Conservation (phyloP, 2,797 vertebrate genomes). For the Ambastaia sidthimunki region DNA sequence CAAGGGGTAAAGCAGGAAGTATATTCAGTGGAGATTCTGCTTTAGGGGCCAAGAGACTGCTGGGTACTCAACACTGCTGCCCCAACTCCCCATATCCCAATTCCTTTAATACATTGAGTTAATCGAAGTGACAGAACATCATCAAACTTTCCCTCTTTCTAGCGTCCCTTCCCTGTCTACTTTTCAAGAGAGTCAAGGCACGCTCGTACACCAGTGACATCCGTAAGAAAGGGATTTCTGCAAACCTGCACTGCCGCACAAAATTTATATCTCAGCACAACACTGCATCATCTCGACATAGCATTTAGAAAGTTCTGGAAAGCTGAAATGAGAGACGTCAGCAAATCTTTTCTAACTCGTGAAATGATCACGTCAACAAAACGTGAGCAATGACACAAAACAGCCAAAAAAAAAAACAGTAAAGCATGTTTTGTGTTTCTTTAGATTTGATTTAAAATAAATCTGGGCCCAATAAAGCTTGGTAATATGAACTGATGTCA, state of each 20-base stretch:
- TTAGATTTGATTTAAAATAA: too few relatives aligned
- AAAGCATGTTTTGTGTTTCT: too few relatives aligned
- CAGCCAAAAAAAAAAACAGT: too few relatives aligned
- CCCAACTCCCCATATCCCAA: constrained; percentile 33
- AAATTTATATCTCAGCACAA: constrained; percentile 64
- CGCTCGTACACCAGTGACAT: constrained; percentile 29
- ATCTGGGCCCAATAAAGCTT: too few relatives aligned
- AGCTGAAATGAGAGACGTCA: constrained; percentile 51
- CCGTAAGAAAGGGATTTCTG: constrained; percentile 47
- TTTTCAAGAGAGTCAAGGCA: constrained; percentile 40
- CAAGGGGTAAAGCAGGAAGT: constrained; percentile 58
- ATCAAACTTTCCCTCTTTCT: constrained; percentile 42
- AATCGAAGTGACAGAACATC: constrained; percentile 55
- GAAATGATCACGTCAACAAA: constrained; percentile 59
- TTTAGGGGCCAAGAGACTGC: constrained; percentile 44
- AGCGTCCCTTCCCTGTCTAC: constrained; percentile 17
- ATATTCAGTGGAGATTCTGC: constrained; percentile 37
- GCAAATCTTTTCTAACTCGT: constrained; percentile 59
- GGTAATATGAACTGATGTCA: too few relatives aligned
- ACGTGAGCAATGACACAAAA: not conserved
- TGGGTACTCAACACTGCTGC: constrained; percentile 42
- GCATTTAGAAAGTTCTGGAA: constrained; percentile 27
- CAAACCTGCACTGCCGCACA: constrained; percentile 53
- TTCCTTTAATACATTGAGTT: constrained; percentile 46
- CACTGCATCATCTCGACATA: constrained; percentile 54